Evolutionary conservation across 2,888 invertebrate genomes (phyloP).

Genomic region (Brenthis ino): DNA sequence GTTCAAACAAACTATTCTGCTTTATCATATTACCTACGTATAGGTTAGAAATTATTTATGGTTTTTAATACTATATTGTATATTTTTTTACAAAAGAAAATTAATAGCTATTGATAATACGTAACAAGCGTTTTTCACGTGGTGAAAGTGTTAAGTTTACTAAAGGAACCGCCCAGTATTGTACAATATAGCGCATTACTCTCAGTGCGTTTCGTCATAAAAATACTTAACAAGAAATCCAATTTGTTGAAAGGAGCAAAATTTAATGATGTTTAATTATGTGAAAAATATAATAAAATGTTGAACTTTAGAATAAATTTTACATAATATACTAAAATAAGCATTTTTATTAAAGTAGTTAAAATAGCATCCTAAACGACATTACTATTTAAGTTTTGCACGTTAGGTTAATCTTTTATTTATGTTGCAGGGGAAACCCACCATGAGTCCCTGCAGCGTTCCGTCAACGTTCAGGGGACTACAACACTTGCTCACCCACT

Average conservation of each 20-base stretch:
- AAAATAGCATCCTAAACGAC: too few relatives aligned
- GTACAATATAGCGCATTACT: conserved; percentile 39
- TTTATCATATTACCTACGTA: too few relatives aligned
- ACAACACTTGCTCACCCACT: too few relatives aligned
- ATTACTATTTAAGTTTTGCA: too few relatives aligned
- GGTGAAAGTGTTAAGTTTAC: conserved; percentile 39
- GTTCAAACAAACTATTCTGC: too few relatives aligned
- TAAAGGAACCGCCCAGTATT: conserved; percentile 37
- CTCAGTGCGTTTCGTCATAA: conserved; percentile 34
- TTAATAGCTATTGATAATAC: conserved; percentile 25
- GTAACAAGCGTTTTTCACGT: conserved; percentile 32
- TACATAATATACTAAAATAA: neutral
- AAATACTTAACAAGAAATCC: conserved; percentile 24
- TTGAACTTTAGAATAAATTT: neutral
- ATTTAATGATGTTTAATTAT: conserved; percentile 5
- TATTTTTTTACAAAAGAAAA: conserved; percentile 17
- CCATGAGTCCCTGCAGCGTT: too few relatives aligned
- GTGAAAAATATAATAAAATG: neutral
- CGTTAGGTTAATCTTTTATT: too few relatives aligned
- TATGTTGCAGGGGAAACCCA: too few relatives aligned
- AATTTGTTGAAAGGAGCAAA: conserved; percentile 9
- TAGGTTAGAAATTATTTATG: too few relatives aligned
- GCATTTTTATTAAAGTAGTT: too few relatives aligned
- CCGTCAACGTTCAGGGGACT: too few relatives aligned
- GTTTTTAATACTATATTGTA: neutral